Base-by-base conservation (phyloP, 1,140 invertebrate species). In the Gonatopus flavifemur region DNA sequence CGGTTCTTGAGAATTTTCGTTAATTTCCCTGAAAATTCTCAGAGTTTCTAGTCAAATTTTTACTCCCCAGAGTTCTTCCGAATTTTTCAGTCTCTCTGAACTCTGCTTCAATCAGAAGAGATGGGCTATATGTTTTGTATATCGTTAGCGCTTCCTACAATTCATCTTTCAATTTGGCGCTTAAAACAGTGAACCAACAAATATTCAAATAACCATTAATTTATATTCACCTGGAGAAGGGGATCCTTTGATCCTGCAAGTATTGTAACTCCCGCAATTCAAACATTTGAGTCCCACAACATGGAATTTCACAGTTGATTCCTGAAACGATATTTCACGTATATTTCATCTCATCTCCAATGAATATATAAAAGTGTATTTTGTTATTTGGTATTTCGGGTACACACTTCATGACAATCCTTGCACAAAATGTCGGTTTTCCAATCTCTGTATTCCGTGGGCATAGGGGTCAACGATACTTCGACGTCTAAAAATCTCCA, bases 191-290 rank as follows among this genome's bases (percentile, higher is more conserved):
- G 33, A 16, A 36, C 18, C 33, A 41, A 19, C 8, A 7, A 18
- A 20, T 25, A 18, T 6, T 2, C 9, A 16, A 24, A 25, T 25
- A n/a, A 49, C n/a, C 5, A 15, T 31, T 25, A 3, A 8, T 28
- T 51, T 18, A 10, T 49, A 37, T 28, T 49, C 52, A 74, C 71
- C 70, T 43, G 70, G 70, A 41, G 64, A 71, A 19, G 70, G 80
- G 32, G 82, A 83, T 36, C 83, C 83, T 58, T 85, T 86, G 3
- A 85, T 84, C 64, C 88, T 83, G 62, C 88, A 90, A 3, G 91
- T 93, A 67, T 94, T 94, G 65, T 93, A 94, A 4, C 88, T 91
- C 2, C 90, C 91, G 67, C 91, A 94, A 59, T 86, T 81, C 28
- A 81, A 74, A 76, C 91, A 94, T 70, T 93, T 94, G 28, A 91